Evolutionary conservation across 2,797 vertebrate genomes (phyloP).

Genomic region (Lagodon rhomboides): DNA sequence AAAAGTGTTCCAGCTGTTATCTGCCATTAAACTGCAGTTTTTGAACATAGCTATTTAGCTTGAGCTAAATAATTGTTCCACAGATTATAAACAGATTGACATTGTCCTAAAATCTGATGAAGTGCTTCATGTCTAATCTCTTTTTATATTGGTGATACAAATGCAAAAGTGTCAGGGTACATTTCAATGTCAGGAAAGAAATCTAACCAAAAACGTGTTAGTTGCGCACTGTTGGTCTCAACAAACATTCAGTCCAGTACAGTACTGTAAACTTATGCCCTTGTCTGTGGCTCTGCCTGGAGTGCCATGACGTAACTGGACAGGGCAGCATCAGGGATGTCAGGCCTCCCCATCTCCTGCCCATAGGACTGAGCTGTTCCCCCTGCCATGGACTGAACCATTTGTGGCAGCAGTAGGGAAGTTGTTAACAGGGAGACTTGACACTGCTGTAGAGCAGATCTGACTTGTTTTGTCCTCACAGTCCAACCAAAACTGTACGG

Average conservation of each 20-base stretch:
- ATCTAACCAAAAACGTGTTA: too few species aligned
- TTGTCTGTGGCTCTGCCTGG: constrained; percentile 21
- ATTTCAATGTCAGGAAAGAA: neutral
- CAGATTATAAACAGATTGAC: neutral
- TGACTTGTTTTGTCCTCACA: constrained; percentile 14
- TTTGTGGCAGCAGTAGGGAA: constrained; percentile 24
- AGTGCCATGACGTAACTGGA: constrained; percentile 46
- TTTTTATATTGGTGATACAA: too few species aligned
- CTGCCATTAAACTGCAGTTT: neutral
- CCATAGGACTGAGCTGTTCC: constrained; percentile 49
- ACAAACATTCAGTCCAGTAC: neutral
- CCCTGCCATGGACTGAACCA: constrained; percentile 26
- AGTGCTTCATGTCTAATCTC: too few species aligned
- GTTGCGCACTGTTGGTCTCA: too few species aligned
- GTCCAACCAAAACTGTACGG: neutral
- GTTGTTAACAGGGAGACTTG: constrained; percentile 1
- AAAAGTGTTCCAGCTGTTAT: neutral
- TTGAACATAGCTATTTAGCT: neutral
- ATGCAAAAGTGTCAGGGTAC: too few species aligned
- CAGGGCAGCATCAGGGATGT: constrained; percentile 35
- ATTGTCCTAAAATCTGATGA: too few species aligned
- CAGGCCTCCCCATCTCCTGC: constrained; percentile 38
- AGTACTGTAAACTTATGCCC: neutral
- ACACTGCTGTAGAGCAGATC: neutral
- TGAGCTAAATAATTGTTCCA: neutral